Evolutionary conservation across 2,888 invertebrate genomes (phyloP), one percentile per base, ranked within the genome.

Genomic region (Orthosia cruda): DNA sequence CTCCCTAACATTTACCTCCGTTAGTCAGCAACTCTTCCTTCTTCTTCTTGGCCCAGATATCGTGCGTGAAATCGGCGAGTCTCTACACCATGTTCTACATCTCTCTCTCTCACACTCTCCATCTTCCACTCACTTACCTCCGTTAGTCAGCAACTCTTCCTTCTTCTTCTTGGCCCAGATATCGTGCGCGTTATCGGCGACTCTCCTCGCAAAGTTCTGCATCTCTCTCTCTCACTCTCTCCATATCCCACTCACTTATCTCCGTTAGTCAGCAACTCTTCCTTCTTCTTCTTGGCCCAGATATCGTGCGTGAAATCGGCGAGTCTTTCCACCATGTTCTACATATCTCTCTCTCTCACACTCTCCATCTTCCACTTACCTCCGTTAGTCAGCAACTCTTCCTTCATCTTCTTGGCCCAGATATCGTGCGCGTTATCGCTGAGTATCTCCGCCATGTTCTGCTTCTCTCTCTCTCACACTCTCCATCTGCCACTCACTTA

Each of bases 361-460:
- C 7, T 5, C 7, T 32, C 32, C 5, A 32, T 32, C 52, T 55
- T n/a, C 15, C 55, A 40, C 85, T 86, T 74, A 97, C 97, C 97
- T 89, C 99, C 99, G 87, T 98, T 98, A 20, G 98, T 98, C 67
- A 98, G 98, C 0, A 99, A 97, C 90, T 99, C 99, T 89, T 99
- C 99, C 91, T 98, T 99, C 96, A 99, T 99, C 96, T 99, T 99
- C 5, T 32, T 32, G 32, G 32, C 7, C 7, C 2, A 32, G 32
- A 32, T 32, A 32, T 32, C 32, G 32, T 7, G 32, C 32, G 32
- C 5, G 32, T 32, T 32, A 32, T 32, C 32, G 0, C 2, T 7
- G 7, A 0, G 7, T 32, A 5, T 32, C 0, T 5, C 32, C 32
- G 0, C 32, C 32, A 32, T 32, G 5, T 32, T 32, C 32, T 32